These are phyloP conservation scores for Peribatodes rhomboidaria DNA, from an alignment of 2,888 invertebrate species.

Conservation along the genomic window DNA sequence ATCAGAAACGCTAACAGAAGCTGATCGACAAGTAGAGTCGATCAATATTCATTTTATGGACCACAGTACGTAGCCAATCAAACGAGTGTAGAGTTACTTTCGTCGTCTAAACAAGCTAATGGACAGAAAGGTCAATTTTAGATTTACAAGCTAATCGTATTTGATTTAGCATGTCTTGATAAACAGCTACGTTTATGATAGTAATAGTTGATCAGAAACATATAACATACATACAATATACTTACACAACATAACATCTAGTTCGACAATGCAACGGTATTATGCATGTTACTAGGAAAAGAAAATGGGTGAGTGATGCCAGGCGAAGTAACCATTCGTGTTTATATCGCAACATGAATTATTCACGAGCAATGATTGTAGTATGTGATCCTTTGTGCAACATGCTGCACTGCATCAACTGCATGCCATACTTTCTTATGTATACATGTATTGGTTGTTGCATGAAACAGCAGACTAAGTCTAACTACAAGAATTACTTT, in stretches of 20 bases:
- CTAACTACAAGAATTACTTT: too few relatives aligned
- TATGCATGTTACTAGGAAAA: conserved; percentile 59
- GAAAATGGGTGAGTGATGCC: conserved; percentile 69
- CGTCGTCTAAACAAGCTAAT: conserved; percentile 29
- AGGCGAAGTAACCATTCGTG: conserved; percentile 57
- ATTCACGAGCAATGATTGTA: conserved; percentile 66
- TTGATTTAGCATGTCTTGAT: conserved; percentile 1
- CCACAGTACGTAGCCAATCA: conserved; percentile 43
- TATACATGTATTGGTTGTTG: background rate
- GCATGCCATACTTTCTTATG: conserved; percentile 63
- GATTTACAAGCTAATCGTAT: conserved; percentile 2
- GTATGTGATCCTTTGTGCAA: conserved; percentile 64
- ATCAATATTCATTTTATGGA: conserved; percentile 59
- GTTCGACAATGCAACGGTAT: conserved; percentile 27
- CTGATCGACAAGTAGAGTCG: conserved; percentile 45
- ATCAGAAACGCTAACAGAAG: conserved; percentile 37
- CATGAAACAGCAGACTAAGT: background rate
- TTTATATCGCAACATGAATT: conserved; percentile 71
- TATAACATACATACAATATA: background rate
- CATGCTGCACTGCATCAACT: conserved; percentile 43
- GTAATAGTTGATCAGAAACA: too few relatives aligned
- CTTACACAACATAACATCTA: background rate
- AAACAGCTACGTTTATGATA: conserved; percentile 40
- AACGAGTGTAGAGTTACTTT: conserved; percentile 52
- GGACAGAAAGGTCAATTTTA: conserved; percentile 19